Conservation (phyloP, 2,888 invertebrate genomes). For the Hofmannophila pseudospretella region DNA sequence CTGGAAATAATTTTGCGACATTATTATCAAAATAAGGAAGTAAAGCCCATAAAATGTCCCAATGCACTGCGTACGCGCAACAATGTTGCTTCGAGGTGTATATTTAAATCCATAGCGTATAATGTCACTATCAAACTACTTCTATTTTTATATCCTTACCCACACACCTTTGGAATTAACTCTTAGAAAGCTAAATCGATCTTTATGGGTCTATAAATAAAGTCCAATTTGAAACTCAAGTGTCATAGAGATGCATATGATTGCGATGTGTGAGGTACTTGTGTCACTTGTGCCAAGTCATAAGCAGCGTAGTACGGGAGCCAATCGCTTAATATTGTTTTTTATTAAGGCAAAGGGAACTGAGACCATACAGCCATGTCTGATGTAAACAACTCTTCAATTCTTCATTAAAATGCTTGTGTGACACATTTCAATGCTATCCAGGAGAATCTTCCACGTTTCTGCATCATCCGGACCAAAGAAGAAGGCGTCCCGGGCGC, state of each 20-base stretch:
- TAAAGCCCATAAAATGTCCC: slow-evolving; percentile 30
- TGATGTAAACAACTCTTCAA: too few relatives aligned
- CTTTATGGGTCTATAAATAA: slow-evolving; percentile 14
- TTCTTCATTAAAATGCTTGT: too few relatives aligned
- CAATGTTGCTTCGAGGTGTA: slow-evolving; percentile 47
- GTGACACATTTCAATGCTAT: too few relatives aligned
- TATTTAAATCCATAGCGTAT: slow-evolving; percentile 55
- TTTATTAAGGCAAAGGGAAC: too few relatives aligned
- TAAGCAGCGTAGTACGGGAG: slow-evolving; percentile 21
- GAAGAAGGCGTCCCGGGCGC: too few relatives aligned
- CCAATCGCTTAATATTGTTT: too few relatives aligned
- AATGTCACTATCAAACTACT: slow-evolving; percentile 42
- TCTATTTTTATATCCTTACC: slow-evolving; percentile 43
- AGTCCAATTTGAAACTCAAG: slow-evolving; percentile 14
- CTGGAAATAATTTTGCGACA: slow-evolving; percentile 18
- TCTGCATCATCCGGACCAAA: too few relatives aligned
- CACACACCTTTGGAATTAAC: slow-evolving; percentile 20
- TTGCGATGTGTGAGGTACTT: slow-evolving; percentile 10
- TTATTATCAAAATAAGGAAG: slow-evolving; percentile 57
- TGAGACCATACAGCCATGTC: too few relatives aligned
- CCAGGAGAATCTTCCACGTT: too few relatives aligned
- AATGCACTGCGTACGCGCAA: slow-evolving; percentile 39
- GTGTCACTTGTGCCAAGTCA: slow-evolving; percentile 52
- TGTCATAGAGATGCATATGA: not conserved
- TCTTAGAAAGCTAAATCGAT: slow-evolving; percentile 13